Conservation (phyloP, 2,113 vertebrate genomes). For the Euleptes europaea region DNA sequence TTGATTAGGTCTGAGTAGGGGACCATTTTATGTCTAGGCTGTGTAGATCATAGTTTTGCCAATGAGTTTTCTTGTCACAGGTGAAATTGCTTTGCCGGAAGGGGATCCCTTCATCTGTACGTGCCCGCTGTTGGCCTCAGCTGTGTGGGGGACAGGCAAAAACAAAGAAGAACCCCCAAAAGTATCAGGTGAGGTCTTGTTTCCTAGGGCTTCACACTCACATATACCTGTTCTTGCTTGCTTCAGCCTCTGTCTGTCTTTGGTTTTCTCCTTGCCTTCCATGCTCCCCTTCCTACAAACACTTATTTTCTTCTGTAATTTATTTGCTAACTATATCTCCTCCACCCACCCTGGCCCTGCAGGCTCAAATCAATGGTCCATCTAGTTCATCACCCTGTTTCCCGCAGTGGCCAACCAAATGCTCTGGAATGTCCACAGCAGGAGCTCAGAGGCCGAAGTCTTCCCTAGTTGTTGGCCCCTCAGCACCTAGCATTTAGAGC, state of each 20-base stretch:
- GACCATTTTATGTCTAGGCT: neutral
- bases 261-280: neutral
- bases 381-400: too few relatives aligned
- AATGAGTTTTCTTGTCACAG: slow-evolving; percentile 55
- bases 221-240: neutral
- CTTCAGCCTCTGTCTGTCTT: neutral
- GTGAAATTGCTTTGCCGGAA: slow-evolving; percentile 86
- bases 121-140: slow-evolving; percentile 85
- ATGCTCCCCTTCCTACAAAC: neutral
- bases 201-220: neutral
- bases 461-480: too few relatives aligned
- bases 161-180: slow-evolving; percentile 66
- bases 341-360: neutral
- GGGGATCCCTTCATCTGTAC: slow-evolving; percentile 86
- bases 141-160: slow-evolving; percentile 78
- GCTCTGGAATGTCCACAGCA: too few relatives aligned
- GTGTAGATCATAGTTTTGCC: neutral
- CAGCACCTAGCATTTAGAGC: too few relatives aligned
- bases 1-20: too few relatives aligned
- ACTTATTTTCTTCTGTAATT: neutral
- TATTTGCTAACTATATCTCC: neutral
- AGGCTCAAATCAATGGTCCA: too few relatives aligned
- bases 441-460: too few relatives aligned
- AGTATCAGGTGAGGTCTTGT: slow-evolving; percentile 74
- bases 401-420: too few relatives aligned